Percentiles rank a stretch among this genome's conserved stretches.
phyloP scores from a whole-genome alignment of 2,113 vertebrate genomes.

The Gymnocephalus cernua region DNA sequence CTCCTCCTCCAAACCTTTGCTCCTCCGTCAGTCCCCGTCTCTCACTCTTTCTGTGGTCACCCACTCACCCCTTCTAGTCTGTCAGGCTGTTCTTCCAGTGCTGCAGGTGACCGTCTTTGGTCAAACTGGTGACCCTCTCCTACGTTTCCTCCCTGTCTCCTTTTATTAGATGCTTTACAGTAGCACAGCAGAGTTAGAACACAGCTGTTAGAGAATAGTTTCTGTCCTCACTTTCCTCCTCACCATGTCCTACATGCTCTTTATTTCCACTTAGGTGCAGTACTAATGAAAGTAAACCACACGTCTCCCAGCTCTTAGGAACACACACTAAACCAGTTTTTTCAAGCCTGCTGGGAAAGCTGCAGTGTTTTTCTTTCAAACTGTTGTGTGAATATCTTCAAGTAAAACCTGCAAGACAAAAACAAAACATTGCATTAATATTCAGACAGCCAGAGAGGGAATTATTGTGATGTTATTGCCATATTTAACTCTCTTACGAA shows the following conservation, averaged over 20 bases:
- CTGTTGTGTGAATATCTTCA: conserved; percentile 67
- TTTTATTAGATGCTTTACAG: conserved; percentile 26
- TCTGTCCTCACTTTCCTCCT: conserved; percentile 56
- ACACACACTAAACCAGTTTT: conserved; percentile 36
- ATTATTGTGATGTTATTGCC: background rate
- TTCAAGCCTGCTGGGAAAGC: conserved; percentile 37
- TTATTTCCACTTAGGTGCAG: conserved; percentile 34
- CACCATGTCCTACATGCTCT: conserved; percentile 61
- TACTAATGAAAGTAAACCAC: conserved; percentile 35
- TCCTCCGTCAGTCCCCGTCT: conserved; percentile 82
- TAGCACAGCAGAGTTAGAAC: conserved; percentile 24
- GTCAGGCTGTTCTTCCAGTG: conserved; percentile 40
- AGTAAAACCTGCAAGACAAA: conserved; percentile 78
- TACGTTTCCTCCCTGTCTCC: conserved; percentile 7
- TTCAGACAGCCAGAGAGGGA: conserved; percentile 29
- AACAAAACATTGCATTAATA: conserved; percentile 56
- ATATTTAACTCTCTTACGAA: conserved; percentile 5
- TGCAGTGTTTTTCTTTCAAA: conserved; percentile 50
- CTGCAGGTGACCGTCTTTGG: conserved; percentile 28
- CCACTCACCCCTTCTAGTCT: conserved; percentile 49
- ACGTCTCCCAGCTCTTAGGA: conserved; percentile 33
- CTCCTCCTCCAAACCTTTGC: conserved; percentile 80
- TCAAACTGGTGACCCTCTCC: conserved; percentile 17
- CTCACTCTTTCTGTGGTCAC: conserved; percentile 76
- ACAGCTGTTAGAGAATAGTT: conserved; percentile 25